A percentile compares a stretch with the other conserved stretches of the same genome.
These are phyloP conservation scores for Triops cancriformis DNA, from an alignment of 1,140 invertebrate genomes.

Conservation along the genomic window DNA sequence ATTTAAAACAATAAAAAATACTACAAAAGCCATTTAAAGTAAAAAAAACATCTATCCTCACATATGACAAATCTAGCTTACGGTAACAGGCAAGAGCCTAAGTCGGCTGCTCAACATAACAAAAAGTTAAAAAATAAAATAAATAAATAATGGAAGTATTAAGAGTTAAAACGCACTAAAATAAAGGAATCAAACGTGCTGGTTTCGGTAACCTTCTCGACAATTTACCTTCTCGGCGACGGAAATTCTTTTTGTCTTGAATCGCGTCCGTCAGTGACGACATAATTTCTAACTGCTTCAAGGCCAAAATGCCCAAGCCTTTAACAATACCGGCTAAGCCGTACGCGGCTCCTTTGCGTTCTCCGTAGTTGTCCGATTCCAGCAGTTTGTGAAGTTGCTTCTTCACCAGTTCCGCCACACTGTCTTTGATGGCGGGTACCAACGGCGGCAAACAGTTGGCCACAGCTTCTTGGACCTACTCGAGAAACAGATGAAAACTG, in stretches of 20 bases:
- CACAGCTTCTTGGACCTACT: slow-evolving; percentile 91
- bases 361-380: slow-evolving; percentile 93
- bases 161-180: neutral
- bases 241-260: slow-evolving; percentile 93
- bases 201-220: neutral
- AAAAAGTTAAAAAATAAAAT: neutral
- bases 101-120: too few species aligned
- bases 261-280: slow-evolving; percentile 85
- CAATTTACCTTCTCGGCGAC: slow-evolving; percentile 71
- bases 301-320: slow-evolving; percentile 87
- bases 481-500: slow-evolving; percentile 14
- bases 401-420: slow-evolving; percentile 77
- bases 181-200: neutral
- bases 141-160: neutral
- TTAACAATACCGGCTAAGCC: slow-evolving; percentile 84
- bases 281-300: slow-evolving; percentile 96
- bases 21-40: neutral
- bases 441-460: slow-evolving; percentile 91
- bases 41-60: slow-evolving; percentile 20
- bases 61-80: too few species aligned
- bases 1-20: slow-evolving; percentile 30
- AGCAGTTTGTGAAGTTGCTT: slow-evolving; percentile 79
- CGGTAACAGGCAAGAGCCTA: too few species aligned
- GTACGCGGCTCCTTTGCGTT: slow-evolving; percentile 83
- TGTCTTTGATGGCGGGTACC: slow-evolving; percentile 81